phyloP scores from a whole-genome alignment of 2,888 invertebrate species.

The Drosophila colorata region DNA sequence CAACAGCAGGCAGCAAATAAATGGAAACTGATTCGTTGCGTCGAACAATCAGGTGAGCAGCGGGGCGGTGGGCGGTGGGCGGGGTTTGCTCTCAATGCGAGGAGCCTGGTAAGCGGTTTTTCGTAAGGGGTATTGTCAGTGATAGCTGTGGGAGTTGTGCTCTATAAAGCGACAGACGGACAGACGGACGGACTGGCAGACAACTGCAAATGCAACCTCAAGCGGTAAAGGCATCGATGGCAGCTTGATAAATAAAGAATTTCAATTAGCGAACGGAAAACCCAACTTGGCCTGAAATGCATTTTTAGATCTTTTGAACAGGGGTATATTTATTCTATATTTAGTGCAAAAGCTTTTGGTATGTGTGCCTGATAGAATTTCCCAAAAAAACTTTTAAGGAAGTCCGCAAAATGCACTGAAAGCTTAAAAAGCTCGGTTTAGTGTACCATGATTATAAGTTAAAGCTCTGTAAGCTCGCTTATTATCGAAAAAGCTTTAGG shows the following conservation, averaged over 20 bases:
- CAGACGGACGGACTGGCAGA: no score
- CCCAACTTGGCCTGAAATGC: slow-evolving; percentile 14
- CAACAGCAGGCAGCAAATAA: slow-evolving; percentile 27
- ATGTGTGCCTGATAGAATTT: neutral
- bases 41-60: neutral
- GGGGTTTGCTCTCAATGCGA: neutral
- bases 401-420: neutral
- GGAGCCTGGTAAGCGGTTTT: neutral
- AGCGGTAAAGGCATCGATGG: slow-evolving; percentile 37
- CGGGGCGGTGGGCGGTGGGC: no score
- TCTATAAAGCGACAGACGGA: slow-evolving; percentile 40
- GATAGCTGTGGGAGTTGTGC: slow-evolving; percentile 10
- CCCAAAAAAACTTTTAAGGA: neutral
- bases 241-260: slow-evolving; percentile 69
- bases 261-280: slow-evolving; percentile 65
- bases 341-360: slow-evolving; percentile 21
- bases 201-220: slow-evolving; percentile 26
- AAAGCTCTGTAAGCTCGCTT: neutral
- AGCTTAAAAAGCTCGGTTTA: neutral
- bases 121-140: neutral
- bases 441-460: neutral
- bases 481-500: no score
- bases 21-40: slow-evolving; percentile 33
- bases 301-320: no score
- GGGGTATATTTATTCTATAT: no score